These are phyloP conservation scores for Nannobrachium achirus DNA, from an alignment of 2,113 vertebrate species.

Conservation along the genomic window DNA sequence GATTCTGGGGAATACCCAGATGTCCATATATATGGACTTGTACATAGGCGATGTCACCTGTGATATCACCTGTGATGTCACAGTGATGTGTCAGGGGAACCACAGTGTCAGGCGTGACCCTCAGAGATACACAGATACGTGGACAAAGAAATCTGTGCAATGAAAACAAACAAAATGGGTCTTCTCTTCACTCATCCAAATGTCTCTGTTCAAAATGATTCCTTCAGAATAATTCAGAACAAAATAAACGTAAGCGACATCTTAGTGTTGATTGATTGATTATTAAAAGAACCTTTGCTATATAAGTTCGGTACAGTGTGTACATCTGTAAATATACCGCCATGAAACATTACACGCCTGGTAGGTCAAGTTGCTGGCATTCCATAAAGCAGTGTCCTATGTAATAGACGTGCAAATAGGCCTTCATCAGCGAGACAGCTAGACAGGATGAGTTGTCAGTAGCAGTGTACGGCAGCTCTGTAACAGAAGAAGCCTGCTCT, in stretches of 20 bases:
- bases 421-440: neutral
- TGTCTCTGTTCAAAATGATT: neutral
- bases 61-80: no score
- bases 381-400: neutral
- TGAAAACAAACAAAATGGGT: no score
- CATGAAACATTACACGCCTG: neutral
- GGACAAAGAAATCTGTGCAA: no score
- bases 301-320: neutral
- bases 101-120: no score
- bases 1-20: no score
- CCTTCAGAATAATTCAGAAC: neutral
- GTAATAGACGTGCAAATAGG: neutral
- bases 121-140: no score
- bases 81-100: no score
- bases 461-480: neutral
- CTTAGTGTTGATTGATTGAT: no score
- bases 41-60: no score
- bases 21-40: no score
- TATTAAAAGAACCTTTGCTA: neutral
- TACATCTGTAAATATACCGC: neutral
- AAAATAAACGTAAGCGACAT: neutral
- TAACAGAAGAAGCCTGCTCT: conserved; percentile 27
- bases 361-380: neutral
- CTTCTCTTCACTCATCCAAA: neutral
- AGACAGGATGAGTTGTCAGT: neutral